A percentile compares a stretch with the other conserved stretches of the same genome.
Evolutionary conservation across 2,888 invertebrate species (phyloP).

Genomic region (Physocephala rufipes): DNA sequence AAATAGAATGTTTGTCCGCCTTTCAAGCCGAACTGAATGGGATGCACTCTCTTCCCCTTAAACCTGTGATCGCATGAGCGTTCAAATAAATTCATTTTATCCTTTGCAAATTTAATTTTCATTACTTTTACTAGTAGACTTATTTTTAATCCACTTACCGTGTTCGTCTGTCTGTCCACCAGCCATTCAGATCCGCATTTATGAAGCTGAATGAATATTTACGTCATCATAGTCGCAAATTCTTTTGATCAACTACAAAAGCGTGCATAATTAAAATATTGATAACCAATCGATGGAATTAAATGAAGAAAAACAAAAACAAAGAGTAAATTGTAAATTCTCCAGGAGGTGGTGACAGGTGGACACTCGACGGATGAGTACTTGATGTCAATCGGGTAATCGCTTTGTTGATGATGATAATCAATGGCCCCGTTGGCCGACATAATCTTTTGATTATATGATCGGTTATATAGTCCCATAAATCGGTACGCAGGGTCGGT

Average conservation of each 20-base stretch:
- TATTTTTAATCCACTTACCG: constrained; percentile 30
- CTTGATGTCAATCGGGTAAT: constrained; percentile 21
- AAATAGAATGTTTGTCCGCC: too few species aligned
- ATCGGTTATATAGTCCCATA: background rate
- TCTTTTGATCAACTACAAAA: constrained; percentile 27
- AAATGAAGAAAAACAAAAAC: constrained; percentile 23
- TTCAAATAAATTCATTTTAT: background rate
- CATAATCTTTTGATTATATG: background rate
- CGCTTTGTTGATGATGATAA: background rate
- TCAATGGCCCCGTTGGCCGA: background rate
- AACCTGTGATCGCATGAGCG: too few species aligned
- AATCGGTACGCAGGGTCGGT: too few species aligned
- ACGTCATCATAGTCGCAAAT: constrained; percentile 16
- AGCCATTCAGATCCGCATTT: constrained; percentile 2
- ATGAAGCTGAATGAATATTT: background rate
- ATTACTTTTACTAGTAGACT: constrained; percentile 23
- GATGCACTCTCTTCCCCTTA: too few species aligned
- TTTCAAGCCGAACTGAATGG: too few species aligned
- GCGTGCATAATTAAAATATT: constrained; percentile 47
- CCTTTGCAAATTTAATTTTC: constrained; percentile 19
- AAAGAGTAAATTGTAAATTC: background rate
- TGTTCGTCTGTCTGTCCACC: background rate
- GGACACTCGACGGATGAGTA: background rate
- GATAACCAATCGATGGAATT: constrained; percentile 44
- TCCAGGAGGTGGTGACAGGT: background rate